These are phyloP conservation scores for Anthopleura sola DNA, from an alignment of 64 coral and sea anemone genomes.

Conservation along the genomic window DNA sequence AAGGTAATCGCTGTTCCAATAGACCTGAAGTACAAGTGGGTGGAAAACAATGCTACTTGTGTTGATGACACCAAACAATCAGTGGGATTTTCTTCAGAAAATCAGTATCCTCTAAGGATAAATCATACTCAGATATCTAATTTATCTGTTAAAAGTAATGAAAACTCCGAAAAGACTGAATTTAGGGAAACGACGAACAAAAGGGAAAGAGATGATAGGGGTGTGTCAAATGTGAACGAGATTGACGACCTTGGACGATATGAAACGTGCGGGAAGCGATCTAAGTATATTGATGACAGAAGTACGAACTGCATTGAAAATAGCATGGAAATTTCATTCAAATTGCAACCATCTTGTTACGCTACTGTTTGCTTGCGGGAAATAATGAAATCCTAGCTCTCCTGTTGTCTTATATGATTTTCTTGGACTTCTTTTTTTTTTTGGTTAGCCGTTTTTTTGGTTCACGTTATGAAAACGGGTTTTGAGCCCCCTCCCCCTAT, in stretches of 20 bases:
- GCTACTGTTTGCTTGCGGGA: slow-evolving; percentile 77
- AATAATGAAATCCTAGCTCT: slow-evolving; percentile 65
- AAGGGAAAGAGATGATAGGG: not conserved
- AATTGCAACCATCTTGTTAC: slow-evolving; percentile 67
- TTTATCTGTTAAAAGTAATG: not conserved
- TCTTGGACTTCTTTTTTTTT: not conserved
- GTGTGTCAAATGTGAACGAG: not conserved
- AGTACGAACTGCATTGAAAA: not conserved
- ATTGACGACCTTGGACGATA: not conserved
- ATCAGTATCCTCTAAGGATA: not conserved
- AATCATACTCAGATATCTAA: not conserved
- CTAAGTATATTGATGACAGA: not conserved
- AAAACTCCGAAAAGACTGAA: not conserved
- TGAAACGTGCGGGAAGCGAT: not conserved
- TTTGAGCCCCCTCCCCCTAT: too few relatives aligned
- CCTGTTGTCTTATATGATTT: not conserved
- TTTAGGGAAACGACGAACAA: not conserved
- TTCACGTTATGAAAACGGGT: too few relatives aligned
- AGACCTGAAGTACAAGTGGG: slow-evolving; percentile 35
- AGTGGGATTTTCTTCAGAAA: not conserved
- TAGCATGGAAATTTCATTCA: slow-evolving; percentile 66
- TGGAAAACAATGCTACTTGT: not conserved
- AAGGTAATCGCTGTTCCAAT: slow-evolving; percentile 66
- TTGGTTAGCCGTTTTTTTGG: too few relatives aligned
- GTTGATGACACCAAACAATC: not conserved